Percentiles rank a stretch among this genome's conserved stretches.
Conservation (phyloP, 2,888 invertebrate species). For the Epinotia nisella region DNA sequence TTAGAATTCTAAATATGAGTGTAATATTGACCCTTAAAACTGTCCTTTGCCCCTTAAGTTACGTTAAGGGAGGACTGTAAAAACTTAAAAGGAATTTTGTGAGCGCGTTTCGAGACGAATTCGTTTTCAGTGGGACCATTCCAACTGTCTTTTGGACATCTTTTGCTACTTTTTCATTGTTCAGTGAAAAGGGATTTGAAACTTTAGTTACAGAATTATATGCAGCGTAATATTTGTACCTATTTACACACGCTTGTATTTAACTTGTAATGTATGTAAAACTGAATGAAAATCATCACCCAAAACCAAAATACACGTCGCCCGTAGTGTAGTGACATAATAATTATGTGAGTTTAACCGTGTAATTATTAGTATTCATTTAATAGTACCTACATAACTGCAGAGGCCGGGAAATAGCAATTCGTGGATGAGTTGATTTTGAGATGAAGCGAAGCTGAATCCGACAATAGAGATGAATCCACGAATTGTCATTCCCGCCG, state of each 20-base stretch:
- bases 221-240: background rate
- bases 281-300: no score
- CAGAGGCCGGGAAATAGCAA: no score
- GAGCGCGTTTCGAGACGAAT: conserved; percentile 6
- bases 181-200: background rate
- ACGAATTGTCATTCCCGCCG: no score
- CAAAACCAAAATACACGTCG: no score
- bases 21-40: background rate
- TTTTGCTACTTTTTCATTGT: background rate
- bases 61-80: conserved; percentile 14
- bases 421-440: no score
- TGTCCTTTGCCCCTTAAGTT: conserved; percentile 16
- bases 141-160: background rate
- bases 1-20: background rate
- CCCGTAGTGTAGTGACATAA: no score
- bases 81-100: conserved; percentile 18
- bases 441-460: no score
- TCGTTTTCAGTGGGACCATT: conserved; percentile 8
- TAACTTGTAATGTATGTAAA: no score
- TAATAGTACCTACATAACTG: no score
- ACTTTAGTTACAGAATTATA: background rate
- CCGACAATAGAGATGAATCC: no score
- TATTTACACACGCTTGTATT: background rate
- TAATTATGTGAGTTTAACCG: no score
- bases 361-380: no score